Evolutionary conservation across 2,888 invertebrate species (phyloP).

Genomic region (Lapara coniferarum): DNA sequence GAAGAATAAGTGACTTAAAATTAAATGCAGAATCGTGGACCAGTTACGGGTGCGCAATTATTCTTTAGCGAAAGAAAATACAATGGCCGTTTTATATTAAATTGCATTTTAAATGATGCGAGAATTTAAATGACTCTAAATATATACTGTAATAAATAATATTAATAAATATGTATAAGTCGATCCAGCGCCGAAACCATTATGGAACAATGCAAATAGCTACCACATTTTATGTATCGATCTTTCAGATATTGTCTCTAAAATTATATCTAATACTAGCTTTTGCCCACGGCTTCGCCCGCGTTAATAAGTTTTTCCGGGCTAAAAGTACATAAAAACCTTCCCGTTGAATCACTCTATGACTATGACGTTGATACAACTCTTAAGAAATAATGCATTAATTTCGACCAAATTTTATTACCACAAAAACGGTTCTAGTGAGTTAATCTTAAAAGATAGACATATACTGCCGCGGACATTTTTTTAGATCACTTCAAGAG

Average conservation of each 20-base stretch:
- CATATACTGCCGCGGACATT: no score
- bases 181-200: constrained; percentile 61
- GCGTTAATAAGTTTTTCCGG: no score
- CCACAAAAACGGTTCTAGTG: no score
- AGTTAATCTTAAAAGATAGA: no score
- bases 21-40: constrained; percentile 58
- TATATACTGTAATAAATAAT: constrained; percentile 72
- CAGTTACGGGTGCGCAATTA: constrained; percentile 58
- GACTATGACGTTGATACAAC: no score
- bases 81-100: constrained; percentile 67
- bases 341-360: no score
- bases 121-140: constrained; percentile 65
- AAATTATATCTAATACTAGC: background rate
- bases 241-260: no score
- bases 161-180: constrained; percentile 74
- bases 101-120: constrained; percentile 64
- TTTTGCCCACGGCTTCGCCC: no score
- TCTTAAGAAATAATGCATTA: no score
- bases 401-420: no score
- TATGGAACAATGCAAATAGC: constrained; percentile 59
- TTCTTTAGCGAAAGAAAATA: constrained; percentile 65
- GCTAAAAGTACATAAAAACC: no score
- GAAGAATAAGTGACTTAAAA: constrained; percentile 22
- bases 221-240: background rate
- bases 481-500: no score